Evolutionary conservation across 2,797 vertebrate genomes (phyloP).

Genomic region (Spinibarbus caldwelli): DNA sequence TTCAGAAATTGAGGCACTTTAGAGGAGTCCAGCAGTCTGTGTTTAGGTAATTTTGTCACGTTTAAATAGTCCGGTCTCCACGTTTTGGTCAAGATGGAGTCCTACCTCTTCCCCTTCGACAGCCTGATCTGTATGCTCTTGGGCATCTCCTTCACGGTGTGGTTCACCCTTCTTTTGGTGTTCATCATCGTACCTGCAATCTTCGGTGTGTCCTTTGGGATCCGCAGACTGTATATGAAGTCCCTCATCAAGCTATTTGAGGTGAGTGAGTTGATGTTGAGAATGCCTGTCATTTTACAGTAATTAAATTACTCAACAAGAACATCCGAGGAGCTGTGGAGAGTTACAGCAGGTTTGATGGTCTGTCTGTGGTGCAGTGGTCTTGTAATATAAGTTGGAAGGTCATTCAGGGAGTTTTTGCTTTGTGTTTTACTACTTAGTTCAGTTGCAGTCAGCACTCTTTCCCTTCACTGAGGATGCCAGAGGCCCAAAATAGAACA

Average conservation of each 20-base stretch:
- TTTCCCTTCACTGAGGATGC: neutral
- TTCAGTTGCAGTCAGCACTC: neutral
- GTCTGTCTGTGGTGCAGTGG: neutral
- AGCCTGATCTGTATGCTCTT: constrained; percentile 86
- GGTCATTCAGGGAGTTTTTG: neutral
- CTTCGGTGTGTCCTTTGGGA: constrained; percentile 89
- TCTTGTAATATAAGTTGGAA: neutral
- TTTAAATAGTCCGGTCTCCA: neutral
- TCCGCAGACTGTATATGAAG: constrained; percentile 89
- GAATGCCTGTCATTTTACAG: neutral
- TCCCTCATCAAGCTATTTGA: constrained; percentile 89
- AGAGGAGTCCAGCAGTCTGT: neutral
- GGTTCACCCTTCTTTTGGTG: constrained; percentile 87
- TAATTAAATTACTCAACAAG: neutral
- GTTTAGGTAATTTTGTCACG: neutral
- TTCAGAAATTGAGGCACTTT: constrained; percentile 58
- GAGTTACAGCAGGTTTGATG: neutral
- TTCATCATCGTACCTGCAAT: constrained; percentile 89
- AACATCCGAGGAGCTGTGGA: neutral
- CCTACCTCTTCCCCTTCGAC: constrained; percentile 77
- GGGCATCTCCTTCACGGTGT: constrained; percentile 85
- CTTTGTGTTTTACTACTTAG: neutral
- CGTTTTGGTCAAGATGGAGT: constrained; percentile 64
- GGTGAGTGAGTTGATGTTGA: constrained; percentile 69
- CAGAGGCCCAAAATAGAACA: neutral